Percentiles rank a stretch among this genome's conserved stretches.
Evolutionary conservation across 2,797 vertebrate genomes (phyloP).

Genomic region (Sebastes matsubarae): DNA sequence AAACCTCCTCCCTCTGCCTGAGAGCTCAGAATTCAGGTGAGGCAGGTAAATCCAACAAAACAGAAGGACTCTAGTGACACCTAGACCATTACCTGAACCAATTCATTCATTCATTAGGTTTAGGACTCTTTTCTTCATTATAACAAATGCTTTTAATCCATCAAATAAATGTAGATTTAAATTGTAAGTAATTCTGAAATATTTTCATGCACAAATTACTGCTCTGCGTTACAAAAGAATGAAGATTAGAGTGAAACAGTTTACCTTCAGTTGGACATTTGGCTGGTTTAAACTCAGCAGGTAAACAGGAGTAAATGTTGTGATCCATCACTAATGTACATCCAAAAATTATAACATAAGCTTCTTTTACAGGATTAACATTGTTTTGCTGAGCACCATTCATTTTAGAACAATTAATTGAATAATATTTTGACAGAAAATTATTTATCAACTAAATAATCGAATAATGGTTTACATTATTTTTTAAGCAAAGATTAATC

Average conservation of each 20-base stretch:
- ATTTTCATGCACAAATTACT: not conserved
- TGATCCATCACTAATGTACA: not conserved
- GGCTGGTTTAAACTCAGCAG: not conserved
- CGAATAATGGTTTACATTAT: too few relatives aligned
- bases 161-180: not conserved
- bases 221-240: not conserved
- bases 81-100: constrained; percentile 1
- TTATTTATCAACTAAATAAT: not conserved
- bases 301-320: not conserved
- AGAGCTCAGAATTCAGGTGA: constrained; percentile 25
- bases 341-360: not conserved
- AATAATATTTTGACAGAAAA: not conserved
- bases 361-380: not conserved
- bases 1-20: constrained; percentile 29
- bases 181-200: not conserved
- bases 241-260: not conserved
- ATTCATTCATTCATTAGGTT: not conserved
- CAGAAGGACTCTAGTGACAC: constrained; percentile 47
- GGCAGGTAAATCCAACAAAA: constrained; percentile 26
- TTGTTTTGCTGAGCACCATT: not conserved
- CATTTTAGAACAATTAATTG: not conserved
- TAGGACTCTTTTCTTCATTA: not conserved
- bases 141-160: not conserved
- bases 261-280: not conserved
- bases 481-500: not conserved